Conservation (phyloP, 2,113 vertebrate species). For the Melanerpes aurifrons region DNA sequence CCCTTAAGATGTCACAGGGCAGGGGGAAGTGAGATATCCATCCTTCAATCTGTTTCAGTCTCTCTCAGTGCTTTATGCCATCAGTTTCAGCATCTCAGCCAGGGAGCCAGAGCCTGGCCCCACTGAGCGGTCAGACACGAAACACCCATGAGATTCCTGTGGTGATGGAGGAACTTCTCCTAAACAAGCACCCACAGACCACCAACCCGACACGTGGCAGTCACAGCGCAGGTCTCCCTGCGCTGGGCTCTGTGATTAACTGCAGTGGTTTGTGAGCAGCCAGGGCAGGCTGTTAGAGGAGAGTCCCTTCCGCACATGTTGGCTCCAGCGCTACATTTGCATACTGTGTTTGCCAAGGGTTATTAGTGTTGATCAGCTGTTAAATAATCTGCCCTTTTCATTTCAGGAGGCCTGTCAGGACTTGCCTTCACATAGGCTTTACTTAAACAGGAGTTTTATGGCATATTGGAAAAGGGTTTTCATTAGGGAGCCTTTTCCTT, state of each 20-base stretch:
- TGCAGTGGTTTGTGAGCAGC: background rate
- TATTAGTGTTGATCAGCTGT: slow-evolving; percentile 73
- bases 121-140: background rate
- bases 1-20: background rate
- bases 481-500: slow-evolving; percentile 38
- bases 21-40: background rate
- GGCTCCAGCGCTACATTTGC: slow-evolving; percentile 40
- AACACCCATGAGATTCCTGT: background rate
- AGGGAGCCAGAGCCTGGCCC: background rate
- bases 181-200: background rate
- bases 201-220: background rate
- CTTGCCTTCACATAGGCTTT: background rate
- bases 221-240: background rate
- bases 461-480: slow-evolving; percentile 20
- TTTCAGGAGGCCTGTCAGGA: slow-evolving; percentile 63
- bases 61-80: background rate
- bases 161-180: background rate
- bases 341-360: slow-evolving; percentile 62
- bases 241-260: background rate
- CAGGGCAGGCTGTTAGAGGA: background rate
- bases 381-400: slow-evolving; percentile 72
- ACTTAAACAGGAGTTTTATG: slow-evolving; percentile 23
- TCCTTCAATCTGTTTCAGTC: background rate
- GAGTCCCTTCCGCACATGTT: background rate
- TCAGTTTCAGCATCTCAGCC: background rate